These are phyloP conservation scores for Nephrotoma guestfalica DNA, from an alignment of 2,888 invertebrate species.

Conservation along the genomic window DNA sequence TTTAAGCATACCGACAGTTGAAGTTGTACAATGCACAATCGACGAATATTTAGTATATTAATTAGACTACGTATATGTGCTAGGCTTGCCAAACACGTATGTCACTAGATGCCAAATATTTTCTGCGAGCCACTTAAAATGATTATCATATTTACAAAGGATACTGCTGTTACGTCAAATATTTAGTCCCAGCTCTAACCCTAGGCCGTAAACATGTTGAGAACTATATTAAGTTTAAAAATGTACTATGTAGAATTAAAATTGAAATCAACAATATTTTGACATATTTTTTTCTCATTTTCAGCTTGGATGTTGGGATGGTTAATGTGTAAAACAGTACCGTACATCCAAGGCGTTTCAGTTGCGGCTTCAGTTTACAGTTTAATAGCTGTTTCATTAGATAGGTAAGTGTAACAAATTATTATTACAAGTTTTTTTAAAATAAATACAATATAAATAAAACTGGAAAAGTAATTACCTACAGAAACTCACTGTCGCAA, in stretches of 20 bases:
- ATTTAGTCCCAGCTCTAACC: too few relatives aligned
- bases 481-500: background rate
- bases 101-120: too few relatives aligned
- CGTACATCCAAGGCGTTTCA: slow-evolving; percentile 89
- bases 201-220: too few relatives aligned
- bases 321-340: slow-evolving; percentile 92
- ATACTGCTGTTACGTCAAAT: too few relatives aligned
- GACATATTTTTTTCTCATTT: slow-evolving; percentile 21
- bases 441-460: background rate
- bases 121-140: too few relatives aligned
- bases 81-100: too few relatives aligned
- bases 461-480: background rate
- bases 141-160: too few relatives aligned
- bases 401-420: slow-evolving; percentile 50
- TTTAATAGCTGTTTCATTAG: slow-evolving; percentile 84
- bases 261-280: background rate
- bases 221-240: background rate
- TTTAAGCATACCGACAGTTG: background rate
- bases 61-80: too few relatives aligned
- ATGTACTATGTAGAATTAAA: background rate
- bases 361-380: slow-evolving; percentile 94
- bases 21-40: too few relatives aligned
- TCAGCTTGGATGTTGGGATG: slow-evolving; percentile 89
- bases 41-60: too few relatives aligned
- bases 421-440: background rate